Conservation (phyloP, 2,888 invertebrate species). For the Microplitis deprimator region DNA sequence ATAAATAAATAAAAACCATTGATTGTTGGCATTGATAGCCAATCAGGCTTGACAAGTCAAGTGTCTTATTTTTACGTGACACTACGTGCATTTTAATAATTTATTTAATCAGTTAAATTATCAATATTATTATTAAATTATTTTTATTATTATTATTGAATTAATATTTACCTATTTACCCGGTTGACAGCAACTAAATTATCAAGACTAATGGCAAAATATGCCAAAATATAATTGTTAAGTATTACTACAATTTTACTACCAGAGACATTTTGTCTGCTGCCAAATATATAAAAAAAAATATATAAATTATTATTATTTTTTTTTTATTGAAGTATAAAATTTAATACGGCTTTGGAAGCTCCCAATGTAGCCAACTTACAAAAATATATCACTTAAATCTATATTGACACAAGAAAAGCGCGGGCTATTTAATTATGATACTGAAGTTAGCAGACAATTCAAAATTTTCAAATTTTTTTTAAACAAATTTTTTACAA, state of each 20-base stretch:
- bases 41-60: slow-evolving; percentile 8
- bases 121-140: neutral
- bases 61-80: slow-evolving; percentile 9
- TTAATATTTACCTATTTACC: slow-evolving; percentile 53
- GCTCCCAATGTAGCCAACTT: too few relatives aligned
- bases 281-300: slow-evolving; percentile 6
- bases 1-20: neutral
- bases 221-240: slow-evolving; percentile 53
- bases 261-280: slow-evolving; percentile 59
- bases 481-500: too few relatives aligned
- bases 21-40: slow-evolving; percentile 6
- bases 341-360: too few relatives aligned
- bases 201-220: slow-evolving; percentile 54
- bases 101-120: neutral
- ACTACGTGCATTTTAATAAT: slow-evolving; percentile 10
- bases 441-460: too few relatives aligned
- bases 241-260: slow-evolving; percentile 56
- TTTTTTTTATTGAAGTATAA: too few relatives aligned
- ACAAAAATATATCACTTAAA: too few relatives aligned
- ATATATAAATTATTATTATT: neutral
- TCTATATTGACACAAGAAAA: too few relatives aligned
- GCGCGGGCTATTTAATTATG: too few relatives aligned
- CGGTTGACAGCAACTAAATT: slow-evolving; percentile 53
- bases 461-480: too few relatives aligned
- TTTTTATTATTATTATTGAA: neutral